Evolutionary conservation across 2,113 vertebrate species (phyloP).

Genomic region (Hemicordylus capensis): DNA sequence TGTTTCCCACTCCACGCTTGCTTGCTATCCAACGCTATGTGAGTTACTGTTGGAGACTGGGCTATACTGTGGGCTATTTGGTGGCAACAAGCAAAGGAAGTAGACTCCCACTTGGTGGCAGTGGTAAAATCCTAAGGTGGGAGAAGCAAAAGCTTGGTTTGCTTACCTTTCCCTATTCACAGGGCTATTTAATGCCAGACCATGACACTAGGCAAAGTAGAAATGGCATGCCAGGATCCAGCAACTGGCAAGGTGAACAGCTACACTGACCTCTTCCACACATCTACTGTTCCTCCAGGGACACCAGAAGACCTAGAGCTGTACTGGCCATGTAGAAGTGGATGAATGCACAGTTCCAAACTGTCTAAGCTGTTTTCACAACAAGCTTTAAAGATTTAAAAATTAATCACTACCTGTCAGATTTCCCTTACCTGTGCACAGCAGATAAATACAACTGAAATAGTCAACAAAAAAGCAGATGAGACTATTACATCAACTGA

Average conservation of each 20-base stretch:
- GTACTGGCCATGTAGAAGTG: background rate
- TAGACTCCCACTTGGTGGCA: too few relatives aligned
- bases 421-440: slow-evolving; percentile 92
- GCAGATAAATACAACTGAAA: slow-evolving; percentile 97
- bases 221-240: background rate
- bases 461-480: slow-evolving; percentile 94
- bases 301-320: background rate
- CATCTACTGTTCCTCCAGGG: background rate
- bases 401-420: background rate
- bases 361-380: background rate
- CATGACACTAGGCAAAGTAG: background rate
- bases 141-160: too few relatives aligned
- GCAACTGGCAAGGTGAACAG: background rate
- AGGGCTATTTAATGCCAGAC: too few relatives aligned
- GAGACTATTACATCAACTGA: slow-evolving; percentile 98
- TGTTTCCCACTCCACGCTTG: too few relatives aligned
- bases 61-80: too few relatives aligned
- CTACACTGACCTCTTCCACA: background rate
- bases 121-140: too few relatives aligned
- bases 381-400: background rate
- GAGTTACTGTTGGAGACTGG: too few relatives aligned
- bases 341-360: background rate
- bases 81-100: too few relatives aligned
- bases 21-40: too few relatives aligned
- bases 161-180: too few relatives aligned